Evolutionary conservation across 2,888 invertebrate genomes (phyloP), one percentile per base, ranked within the genome.

Genomic region (Hemaris fuciformis): DNA sequence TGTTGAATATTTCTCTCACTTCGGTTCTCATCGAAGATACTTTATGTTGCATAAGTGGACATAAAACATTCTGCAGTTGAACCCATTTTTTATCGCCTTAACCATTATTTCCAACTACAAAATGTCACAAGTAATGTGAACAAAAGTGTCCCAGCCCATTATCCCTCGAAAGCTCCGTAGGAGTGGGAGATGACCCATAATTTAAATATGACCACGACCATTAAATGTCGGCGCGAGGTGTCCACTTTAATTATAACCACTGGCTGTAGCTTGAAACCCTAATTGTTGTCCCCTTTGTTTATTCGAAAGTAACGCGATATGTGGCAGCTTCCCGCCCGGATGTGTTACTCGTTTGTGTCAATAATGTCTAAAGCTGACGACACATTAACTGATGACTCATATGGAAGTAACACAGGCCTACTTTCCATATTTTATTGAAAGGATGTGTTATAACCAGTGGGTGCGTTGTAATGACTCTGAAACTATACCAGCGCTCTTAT

Each of bases 341-440:
- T 88, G 87, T 83, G 79, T 80, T 83, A 83, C 87, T 87, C 84
- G 85, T 91, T 88, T 87, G 77, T 83, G 89, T 91, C 90, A 90
- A 91, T 91, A 91, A 84, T 81, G 76, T 84, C 88, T 84, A 88
- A 90, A 88, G 69, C 80, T 70, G 66, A 68, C 72, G 79, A 77
- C 77, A 80, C 82, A 87, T 85, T 88, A 86, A 84, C 80, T 76
- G 77, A 76, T 90, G 89, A 91, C 76, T 89, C 89, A 89, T 68
- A 57, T 25, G 57, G 31, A 67, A 15, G 4, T 31, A 18, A 1
- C 10, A 1, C 10, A 20, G 53, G 18, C 53, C 53, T 53, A 53
- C 31, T 31, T 53, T 53, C 53, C 31, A 31, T 38, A 53, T 23
- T n/a, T 46, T 46, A 6, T 46, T 31, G n/a, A 48, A 43, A 43